Evolutionary conservation across 2,797 vertebrate species (phyloP).

Genomic region (Arctocebus calabarensis): DNA sequence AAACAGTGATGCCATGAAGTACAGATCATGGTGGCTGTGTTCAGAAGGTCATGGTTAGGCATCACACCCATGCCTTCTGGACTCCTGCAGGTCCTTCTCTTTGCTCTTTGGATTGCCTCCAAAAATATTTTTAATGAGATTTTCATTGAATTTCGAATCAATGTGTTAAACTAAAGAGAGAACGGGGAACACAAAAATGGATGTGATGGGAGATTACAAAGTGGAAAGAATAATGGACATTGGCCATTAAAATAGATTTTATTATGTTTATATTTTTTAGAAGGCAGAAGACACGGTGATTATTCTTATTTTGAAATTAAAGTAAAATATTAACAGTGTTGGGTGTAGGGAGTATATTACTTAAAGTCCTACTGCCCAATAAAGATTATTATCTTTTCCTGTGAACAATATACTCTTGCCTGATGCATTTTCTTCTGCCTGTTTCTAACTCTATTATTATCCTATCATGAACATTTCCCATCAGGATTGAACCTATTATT

Average conservation of each 20-base stretch:
- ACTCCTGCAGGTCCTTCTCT: constrained; percentile 29
- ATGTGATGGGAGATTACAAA: constrained; percentile 34
- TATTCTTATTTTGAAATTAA: constrained; percentile 52
- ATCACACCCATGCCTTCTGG: neutral
- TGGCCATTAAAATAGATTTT: constrained; percentile 1
- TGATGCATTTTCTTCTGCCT: neutral
- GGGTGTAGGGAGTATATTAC: neutral
- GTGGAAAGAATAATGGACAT: constrained; percentile 29
- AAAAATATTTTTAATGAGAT: constrained; percentile 74
- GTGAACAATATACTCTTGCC: neutral
- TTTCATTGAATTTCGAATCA: constrained; percentile 78
- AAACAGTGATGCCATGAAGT: neutral
- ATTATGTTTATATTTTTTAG: neutral
- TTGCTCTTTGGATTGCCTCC: neutral
- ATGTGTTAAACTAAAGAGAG: constrained; percentile 65
- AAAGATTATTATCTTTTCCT: constrained; percentile 39
- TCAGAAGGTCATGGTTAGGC: neutral
- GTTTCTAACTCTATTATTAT: neutral
- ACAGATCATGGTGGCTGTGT: neutral
- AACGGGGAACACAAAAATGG: constrained; percentile 50
- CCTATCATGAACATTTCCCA: neutral
- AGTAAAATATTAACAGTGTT: constrained; percentile 62
- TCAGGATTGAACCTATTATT: constrained; percentile 24
- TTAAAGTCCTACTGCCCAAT: neutral
- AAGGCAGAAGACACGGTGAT: neutral